Conservation (phyloP, 2,113 vertebrate genomes). For the Axis porcinus region DNA sequence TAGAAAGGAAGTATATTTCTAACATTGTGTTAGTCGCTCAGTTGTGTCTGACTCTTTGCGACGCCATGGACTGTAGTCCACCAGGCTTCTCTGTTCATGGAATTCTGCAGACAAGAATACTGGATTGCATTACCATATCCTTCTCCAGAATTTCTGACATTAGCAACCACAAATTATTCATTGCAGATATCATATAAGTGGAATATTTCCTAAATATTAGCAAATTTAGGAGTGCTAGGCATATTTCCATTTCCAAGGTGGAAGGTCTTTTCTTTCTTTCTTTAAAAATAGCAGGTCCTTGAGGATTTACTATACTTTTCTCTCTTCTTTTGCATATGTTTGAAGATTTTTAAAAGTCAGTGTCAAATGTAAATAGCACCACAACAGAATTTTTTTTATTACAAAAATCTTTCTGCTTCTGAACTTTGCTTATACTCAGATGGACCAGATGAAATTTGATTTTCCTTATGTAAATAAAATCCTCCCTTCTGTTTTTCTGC, state of each 20-base stretch:
- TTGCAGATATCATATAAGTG: not conserved
- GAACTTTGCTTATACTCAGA: not conserved
- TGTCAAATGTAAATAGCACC: not conserved
- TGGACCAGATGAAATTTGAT: not conserved
- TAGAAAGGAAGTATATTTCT: not conserved
- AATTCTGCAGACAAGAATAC: not conserved
- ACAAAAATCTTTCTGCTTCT: not conserved
- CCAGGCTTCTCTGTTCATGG: not conserved
- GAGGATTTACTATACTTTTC: not conserved
- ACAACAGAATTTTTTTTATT: not conserved
- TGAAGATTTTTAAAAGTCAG: not conserved
- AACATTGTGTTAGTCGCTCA: not conserved
- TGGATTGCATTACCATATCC: not conserved
- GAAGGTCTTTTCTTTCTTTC: not conserved
- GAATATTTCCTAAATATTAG: not conserved
- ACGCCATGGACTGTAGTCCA: not conserved
- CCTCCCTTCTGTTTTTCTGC: not conserved
- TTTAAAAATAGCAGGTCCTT: not conserved
- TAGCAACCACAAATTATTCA: not conserved
- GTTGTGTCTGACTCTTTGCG: not conserved
- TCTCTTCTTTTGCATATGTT: not conserved
- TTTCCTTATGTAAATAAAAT: slow-evolving; percentile 19
- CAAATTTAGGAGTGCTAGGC: not conserved
- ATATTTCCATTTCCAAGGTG: not conserved
- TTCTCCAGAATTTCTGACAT: not conserved